A percentile compares a stretch with the other conserved stretches of the same genome.
These are phyloP conservation scores for Leptonema lineaticorne DNA, from an alignment of 1,140 invertebrate species.

Conservation along the genomic window DNA sequence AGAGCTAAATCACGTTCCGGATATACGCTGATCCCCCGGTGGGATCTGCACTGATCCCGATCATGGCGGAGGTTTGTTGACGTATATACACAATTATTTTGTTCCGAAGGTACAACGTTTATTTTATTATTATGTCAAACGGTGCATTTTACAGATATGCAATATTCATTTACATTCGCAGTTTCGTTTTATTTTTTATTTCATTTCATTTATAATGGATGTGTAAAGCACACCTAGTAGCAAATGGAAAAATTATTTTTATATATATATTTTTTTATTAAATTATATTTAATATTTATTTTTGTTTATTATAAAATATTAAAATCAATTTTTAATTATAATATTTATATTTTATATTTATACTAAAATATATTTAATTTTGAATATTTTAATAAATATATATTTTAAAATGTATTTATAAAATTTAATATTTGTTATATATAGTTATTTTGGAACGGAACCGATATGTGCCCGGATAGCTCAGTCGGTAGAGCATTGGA, in stretches of 20 bases:
- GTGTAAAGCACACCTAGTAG: too few relatives aligned
- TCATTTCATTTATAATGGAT: too few relatives aligned
- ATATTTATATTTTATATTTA: not conserved
- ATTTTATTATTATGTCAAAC: not conserved
- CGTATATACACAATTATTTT: conserved; percentile 20
- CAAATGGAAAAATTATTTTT: not conserved
- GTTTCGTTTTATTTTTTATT: too few relatives aligned
- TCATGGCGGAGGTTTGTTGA: conserved; percentile 18
- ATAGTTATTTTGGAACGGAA: not conserved
- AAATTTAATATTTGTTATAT: not conserved
- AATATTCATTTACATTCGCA: too few relatives aligned
- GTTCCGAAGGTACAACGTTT: not conserved
- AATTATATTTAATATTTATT: not conserved
- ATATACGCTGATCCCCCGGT: conserved; percentile 16
- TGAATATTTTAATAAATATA: too few relatives aligned
- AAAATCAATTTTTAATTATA: not conserved
- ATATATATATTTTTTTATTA: not conserved
- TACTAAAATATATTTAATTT: conserved; percentile 1
- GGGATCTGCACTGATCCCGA: not conserved
- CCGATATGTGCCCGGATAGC: conserved; percentile 62
- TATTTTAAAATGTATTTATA: not conserved
- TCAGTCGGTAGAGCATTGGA: conserved; percentile 78
- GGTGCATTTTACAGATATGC: not conserved
- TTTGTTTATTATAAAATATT: not conserved
- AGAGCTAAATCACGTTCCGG: conserved; percentile 22